Conservation (phyloP, 2,797 vertebrate species). For the Oreochromis grahami region DNA sequence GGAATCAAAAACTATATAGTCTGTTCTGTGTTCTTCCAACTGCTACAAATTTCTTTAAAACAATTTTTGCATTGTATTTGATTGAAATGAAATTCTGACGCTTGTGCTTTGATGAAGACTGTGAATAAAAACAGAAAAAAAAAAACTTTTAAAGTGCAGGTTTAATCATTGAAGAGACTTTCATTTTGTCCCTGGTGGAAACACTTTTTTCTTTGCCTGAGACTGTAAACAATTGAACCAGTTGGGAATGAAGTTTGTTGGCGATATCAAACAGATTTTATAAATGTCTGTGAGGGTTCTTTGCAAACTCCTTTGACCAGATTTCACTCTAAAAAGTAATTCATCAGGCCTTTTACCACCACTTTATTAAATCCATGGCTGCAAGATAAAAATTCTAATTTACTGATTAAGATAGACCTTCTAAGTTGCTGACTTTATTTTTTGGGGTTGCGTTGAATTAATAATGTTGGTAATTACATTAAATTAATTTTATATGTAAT, state of each 20-base stretch:
- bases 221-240: neutral
- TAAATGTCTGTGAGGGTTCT: too few species aligned
- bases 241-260: neutral
- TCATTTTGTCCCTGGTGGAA: neutral
- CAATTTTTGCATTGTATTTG: slow-evolving; percentile 1
- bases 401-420: too few species aligned
- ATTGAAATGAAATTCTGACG: neutral
- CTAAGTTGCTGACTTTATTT: too few species aligned
- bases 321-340: too few species aligned
- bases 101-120: neutral
- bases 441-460: too few species aligned
- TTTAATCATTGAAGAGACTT: neutral
- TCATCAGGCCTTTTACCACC: too few species aligned
- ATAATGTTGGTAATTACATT: too few species aligned
- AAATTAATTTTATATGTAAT: too few species aligned
- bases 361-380: too few species aligned
- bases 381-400: too few species aligned
- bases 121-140: neutral
- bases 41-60: slow-evolving; percentile 31
- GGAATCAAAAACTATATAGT: neutral
- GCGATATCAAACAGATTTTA: neutral
- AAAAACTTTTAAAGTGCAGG: neutral
- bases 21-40: neutral
- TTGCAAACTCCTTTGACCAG: too few species aligned
- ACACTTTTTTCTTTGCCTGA: neutral